These are phyloP conservation scores for Leucoraja ocellata DNA, from an alignment of 2,797 vertebrate species.

Conservation along the genomic window DNA sequence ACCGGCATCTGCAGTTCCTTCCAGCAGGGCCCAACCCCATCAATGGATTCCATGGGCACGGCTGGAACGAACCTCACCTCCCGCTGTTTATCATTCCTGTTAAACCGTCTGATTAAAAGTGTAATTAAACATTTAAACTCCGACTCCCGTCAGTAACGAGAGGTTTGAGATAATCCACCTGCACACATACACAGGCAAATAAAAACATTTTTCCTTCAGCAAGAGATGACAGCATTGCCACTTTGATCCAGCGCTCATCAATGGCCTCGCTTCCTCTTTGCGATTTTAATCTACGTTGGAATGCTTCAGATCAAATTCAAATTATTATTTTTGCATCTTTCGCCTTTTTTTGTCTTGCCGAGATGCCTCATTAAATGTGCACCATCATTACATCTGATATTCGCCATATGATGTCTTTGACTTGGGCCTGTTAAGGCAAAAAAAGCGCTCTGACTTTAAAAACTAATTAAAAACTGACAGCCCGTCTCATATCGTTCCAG, in stretches of 20 bases:
- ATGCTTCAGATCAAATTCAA: not conserved
- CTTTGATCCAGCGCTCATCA: not conserved
- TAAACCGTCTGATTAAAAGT: not conserved
- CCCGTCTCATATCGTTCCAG: not conserved
- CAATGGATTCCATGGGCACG: not conserved
- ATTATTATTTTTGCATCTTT: constrained; percentile 16
- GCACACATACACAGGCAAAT: not conserved
- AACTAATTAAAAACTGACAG: constrained; percentile 14
- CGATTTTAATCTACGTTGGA: not conserved
- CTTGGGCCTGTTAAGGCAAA: not conserved
- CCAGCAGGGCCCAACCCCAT: too few relatives aligned
- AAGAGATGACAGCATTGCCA: not conserved
- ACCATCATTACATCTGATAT: not conserved
- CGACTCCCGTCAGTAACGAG: not conserved
- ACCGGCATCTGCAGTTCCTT: too few relatives aligned
- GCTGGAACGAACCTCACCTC: not conserved
- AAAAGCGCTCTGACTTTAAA: constrained; percentile 10
- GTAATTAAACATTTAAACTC: not conserved
- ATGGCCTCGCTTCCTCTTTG: not conserved
- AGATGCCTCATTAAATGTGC: not conserved
- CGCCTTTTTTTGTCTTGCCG: not conserved
- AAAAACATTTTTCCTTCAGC: not conserved
- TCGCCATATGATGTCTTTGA: not conserved
- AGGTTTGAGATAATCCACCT: not conserved
- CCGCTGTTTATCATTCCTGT: not conserved